Base-by-base conservation (phyloP, 2,797 vertebrate species). In the Sitta carolinensis region DNA sequence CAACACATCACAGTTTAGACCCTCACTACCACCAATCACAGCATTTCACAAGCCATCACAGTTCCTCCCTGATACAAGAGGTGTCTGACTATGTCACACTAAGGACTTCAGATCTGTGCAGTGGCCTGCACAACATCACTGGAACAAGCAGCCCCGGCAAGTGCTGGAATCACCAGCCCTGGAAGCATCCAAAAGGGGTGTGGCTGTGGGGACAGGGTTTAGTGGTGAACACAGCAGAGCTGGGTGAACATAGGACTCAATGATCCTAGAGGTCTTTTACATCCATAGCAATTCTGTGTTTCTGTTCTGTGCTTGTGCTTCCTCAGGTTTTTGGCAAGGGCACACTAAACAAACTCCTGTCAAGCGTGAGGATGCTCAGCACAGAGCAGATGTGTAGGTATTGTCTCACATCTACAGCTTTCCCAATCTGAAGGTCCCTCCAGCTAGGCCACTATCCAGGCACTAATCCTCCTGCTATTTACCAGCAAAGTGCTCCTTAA, bases 401-500 rank as follows among this genome's bases (percentile, higher is more conserved):
- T 7, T 32, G n/a, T 22, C 45, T 59, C 42, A 38, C 9, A 52
- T 18, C 48, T 42, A 64, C 54, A 89, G 38, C 69, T 32, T 86
- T 70, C 38, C 69, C 13, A 19, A 11, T 51, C 7, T 43, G 42
- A 62, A 72, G 3, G 3, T 27, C 21, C 61, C 67, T 77, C 36
- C 63, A 89, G 42, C n/a, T 14, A 55, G 36, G 45, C 19, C 38
- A 16, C 30, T 21, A 62, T 4, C 18, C 48, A 50, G 34, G 32
- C 68, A 59, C 45, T 77, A 38, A 47, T 23, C 34, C 36, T 36
- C 21, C 20, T 69, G 20, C 38, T 77, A 80, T 55, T 91, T 22
- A 86, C 73, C 73, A 64, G 86, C 40, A 92, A 90, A 94, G 58
- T 50, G 72, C 48, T 87, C 86, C 80, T 76, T 84, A 93, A 84